Base-by-base conservation (phyloP, 2,797 vertebrate genomes). In the Sebastes hubbsi region DNA sequence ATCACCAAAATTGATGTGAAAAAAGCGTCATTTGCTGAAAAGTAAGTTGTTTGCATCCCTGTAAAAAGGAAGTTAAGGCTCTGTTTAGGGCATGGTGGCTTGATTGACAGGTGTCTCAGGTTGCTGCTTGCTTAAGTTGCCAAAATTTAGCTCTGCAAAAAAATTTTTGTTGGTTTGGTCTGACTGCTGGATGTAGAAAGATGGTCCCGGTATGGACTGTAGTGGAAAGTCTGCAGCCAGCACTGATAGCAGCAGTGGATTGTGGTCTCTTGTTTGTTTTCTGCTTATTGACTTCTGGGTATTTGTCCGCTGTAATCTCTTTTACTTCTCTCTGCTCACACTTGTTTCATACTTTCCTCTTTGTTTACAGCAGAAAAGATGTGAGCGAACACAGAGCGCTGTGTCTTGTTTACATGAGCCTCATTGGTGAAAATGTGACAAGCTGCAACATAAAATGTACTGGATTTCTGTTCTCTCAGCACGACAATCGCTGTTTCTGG, bases 211-310 rank as follows among this genome's bases (percentile, higher is more conserved):
- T 66, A 11, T 56, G 30, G 22, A 71, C 22, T 61, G 64, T 5
- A 42, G 55, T 32, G 74, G 68, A 75, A 66, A 54, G 54, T 72
- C 25, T 58, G 61, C 4, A 65, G 49, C 11, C 20, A 6, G 14
- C 55, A 24, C 22, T 27, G 25, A 54, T 12, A 16, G 49, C 75
- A 80, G 77, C 63, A 52, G 52, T 25, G 72, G 66, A 81, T 64
- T 77, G 67, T 79, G 70, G 69, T 83, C 79, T 72, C 58, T 67
- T 38, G 69, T 80, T 81, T 62, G 67, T 22, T 60, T 65, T 63
- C 56, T 54, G 32, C 25, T 82, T 74, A 55, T 56, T 32, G 61
- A 77, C 74, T 88, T 64, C 20, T 61, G 70, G 66, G 46, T 73
- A 20, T 91, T 75, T 71, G 65, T 79, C 63, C 13, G 1, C 72